Conservation (phyloP, 2,797 vertebrate species). For the Chromobotia macracanthus region DNA sequence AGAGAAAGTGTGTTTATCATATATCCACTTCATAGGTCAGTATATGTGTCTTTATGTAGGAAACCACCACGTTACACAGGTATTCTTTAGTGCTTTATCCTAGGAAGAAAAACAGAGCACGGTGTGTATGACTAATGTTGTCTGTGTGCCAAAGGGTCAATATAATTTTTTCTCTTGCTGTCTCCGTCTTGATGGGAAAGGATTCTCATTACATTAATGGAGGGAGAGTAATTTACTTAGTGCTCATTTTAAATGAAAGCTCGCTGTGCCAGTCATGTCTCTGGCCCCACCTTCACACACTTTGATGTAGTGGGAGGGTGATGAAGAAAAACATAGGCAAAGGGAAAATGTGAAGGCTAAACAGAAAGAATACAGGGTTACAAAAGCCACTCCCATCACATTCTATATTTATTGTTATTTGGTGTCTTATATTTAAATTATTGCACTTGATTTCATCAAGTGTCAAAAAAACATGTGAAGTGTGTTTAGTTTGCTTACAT, state of each 20-base stretch:
- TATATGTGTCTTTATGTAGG: slow-evolving; percentile 53
- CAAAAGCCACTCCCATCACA: slow-evolving; percentile 42
- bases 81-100: slow-evolving; percentile 46
- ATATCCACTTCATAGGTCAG: slow-evolving; percentile 42
- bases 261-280: slow-evolving; percentile 75
- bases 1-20: slow-evolving; percentile 32
- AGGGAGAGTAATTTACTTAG: slow-evolving; percentile 80
- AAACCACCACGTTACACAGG: slow-evolving; percentile 46
- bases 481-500: slow-evolving; percentile 38
- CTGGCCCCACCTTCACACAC: slow-evolving; percentile 54
- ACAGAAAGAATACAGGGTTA: slow-evolving; percentile 48
- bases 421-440: slow-evolving; percentile 40
- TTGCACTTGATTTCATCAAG: slow-evolving; percentile 55
- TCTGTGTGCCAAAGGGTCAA: slow-evolving; percentile 61
- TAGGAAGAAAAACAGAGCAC: slow-evolving; percentile 31
- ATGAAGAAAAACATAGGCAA: slow-evolving; percentile 50
- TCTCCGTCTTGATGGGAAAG: slow-evolving; percentile 56
- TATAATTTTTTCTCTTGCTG: slow-evolving; percentile 39
- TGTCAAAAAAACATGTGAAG: slow-evolving; percentile 31
- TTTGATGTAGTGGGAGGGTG: slow-evolving; percentile 53
- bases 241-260: slow-evolving; percentile 73
- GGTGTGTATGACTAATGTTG: slow-evolving; percentile 52
- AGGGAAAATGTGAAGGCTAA: slow-evolving; percentile 34
- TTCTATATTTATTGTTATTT: slow-evolving; percentile 48
- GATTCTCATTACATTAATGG: slow-evolving; percentile 79